A percentile compares a stretch with the other conserved stretches of the same genome.
These are phyloP conservation scores for Galemys pyrenaicus DNA, from an alignment of 2,113 vertebrate species.

Conservation along the genomic window DNA sequence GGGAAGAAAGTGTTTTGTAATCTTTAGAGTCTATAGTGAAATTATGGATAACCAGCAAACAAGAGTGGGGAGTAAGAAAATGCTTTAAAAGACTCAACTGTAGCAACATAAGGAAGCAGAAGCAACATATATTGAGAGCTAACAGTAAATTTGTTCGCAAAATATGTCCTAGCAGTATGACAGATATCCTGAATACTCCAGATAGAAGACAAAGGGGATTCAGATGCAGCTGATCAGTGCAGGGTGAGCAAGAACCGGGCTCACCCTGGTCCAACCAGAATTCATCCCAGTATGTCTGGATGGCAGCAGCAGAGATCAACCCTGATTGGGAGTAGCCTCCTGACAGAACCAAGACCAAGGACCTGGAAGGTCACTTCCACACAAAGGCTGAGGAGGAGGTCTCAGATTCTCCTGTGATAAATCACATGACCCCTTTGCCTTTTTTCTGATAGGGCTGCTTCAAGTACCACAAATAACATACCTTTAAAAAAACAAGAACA, in stretches of 20 bases:
- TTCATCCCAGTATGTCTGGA: no score
- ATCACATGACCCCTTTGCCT: not conserved
- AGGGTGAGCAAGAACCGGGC: no score
- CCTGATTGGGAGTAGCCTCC: no score
- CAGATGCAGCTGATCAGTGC: no score
- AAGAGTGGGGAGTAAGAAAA: not conserved
- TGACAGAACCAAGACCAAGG: no score
- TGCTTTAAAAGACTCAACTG: not conserved
- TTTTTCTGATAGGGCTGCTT: not conserved
- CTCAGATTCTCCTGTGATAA: not conserved
- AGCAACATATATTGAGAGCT: not conserved
- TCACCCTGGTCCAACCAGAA: no score
- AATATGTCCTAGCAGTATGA: not conserved
- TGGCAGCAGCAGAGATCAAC: no score
- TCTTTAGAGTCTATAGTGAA: not conserved
- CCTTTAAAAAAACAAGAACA: no score
- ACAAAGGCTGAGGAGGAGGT: not conserved
- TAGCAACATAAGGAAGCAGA: not conserved
- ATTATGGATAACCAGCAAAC: not conserved
- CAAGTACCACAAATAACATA: not conserved
- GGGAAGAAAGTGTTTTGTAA: not conserved
- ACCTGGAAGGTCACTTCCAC: not conserved
- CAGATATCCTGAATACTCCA: not conserved
- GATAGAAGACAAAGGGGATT: not conserved
- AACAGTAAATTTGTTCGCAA: not conserved